Base-by-base conservation (phyloP, 2,888 invertebrate species). In the Tenthredo amoena region DNA sequence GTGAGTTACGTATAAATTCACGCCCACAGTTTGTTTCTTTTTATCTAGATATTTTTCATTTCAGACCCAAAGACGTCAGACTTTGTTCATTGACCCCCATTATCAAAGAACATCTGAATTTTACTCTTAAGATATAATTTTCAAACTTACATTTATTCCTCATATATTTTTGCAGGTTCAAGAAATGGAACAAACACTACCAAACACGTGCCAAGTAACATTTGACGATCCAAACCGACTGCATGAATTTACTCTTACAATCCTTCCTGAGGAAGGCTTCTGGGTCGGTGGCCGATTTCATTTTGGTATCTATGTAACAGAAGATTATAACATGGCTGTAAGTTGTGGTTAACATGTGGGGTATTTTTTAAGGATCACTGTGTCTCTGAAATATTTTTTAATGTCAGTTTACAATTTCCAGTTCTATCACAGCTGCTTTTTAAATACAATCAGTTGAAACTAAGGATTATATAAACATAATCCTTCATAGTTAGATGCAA, bases 321-420 rank as follows among this genome's bases (percentile, higher is more conserved):
- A 98, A 92, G 99, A 99, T 89, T 99, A 99, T 95, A 99, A 99
- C 94, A 98, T 98, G 96, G 97, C 97, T 93, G 98, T 98, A 95
- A 95, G 96, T 95, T 91, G 85, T 5, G 58, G 12, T 72, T 31
- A 47, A 76, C 4, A 34, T 50, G 50, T 12, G 26, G 7, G 18
- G 55, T 55, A 55, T 77, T 31, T 31, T 18, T 7, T 15, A 26
- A 31, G 31, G 31, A 77, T 2, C 4, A 6, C 68, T 1, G 5
- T 31, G 2, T 68, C n/a, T 26, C 21, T 12, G 10, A 26, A 26
- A 12, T 26, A 68, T 37, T 40, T 43, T 40, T 43, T n/a, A 55
- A 55, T 55, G 55, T n/a, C n/a, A n/a, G n/a, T 55, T 55, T n/a
- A n/a, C n/a, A n/a, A n/a, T 55, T 5, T 1, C n/a, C 7, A n/a